Evolutionary conservation across 2,113 vertebrate genomes (phyloP).

Genomic region (Pholis gunnellus): DNA sequence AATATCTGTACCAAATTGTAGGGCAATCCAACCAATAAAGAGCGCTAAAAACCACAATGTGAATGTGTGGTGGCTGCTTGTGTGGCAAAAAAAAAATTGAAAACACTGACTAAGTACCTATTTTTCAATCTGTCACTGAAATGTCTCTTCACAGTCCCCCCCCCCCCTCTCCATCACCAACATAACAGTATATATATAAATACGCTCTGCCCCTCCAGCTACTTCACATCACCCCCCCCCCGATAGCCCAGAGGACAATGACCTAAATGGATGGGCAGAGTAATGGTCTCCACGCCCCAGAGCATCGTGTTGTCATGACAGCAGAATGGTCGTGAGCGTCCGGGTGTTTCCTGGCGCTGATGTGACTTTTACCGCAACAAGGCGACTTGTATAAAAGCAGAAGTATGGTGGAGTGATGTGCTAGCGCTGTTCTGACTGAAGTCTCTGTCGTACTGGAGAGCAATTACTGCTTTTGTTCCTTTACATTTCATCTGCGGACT

Average conservation of each 20-base stretch:
- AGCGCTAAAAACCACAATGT: background rate
- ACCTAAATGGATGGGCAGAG: conserved; percentile 58
- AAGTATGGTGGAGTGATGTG: conserved; percentile 3
- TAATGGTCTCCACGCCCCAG: conserved; percentile 58
- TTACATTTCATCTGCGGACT: too few relatives aligned
- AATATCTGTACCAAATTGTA: background rate
- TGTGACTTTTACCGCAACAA: conserved; percentile 27
- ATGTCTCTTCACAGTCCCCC: background rate
- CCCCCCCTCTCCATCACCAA: background rate
- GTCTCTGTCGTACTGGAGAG: too few relatives aligned
- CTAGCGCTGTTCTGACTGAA: too few relatives aligned
- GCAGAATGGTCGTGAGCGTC: conserved; percentile 37
- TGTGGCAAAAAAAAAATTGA: background rate
- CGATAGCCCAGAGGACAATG: conserved; percentile 44
- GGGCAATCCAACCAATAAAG: background rate
- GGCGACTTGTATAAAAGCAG: conserved; percentile 4
- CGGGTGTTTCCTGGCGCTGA: conserved; percentile 30
- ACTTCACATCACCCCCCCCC: conserved; percentile 14
- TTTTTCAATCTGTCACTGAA: conserved; percentile 2
- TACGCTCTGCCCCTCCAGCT: conserved; percentile 27
- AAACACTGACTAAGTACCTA: background rate
- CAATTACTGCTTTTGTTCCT: too few relatives aligned
- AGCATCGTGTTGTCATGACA: conserved; percentile 65
- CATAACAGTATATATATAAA: conserved; percentile 18
- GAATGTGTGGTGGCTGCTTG: background rate